Evolutionary conservation across 2,113 vertebrate species (phyloP).

Genomic region (Psophia crepitans): DNA sequence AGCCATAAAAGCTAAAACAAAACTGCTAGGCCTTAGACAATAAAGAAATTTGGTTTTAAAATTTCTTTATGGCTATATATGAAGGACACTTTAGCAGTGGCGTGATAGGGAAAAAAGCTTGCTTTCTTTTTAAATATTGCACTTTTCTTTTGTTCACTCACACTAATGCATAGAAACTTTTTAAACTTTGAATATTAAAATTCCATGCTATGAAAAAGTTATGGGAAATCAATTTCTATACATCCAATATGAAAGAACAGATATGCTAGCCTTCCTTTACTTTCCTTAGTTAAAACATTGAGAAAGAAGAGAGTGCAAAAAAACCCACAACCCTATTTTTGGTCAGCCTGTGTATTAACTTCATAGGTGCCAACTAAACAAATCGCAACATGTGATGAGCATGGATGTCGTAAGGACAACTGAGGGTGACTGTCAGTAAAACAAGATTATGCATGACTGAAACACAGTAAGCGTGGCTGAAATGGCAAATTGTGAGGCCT

Average conservation of each 20-base stretch:
- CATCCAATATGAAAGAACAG: constrained; percentile 65
- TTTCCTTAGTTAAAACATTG: constrained; percentile 54
- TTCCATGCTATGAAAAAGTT: constrained; percentile 55
- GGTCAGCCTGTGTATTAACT: constrained; percentile 63
- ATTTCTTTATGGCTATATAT: constrained; percentile 73
- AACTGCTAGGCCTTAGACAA: constrained; percentile 68
- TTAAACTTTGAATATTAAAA: constrained; percentile 62
- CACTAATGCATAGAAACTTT: constrained; percentile 77
- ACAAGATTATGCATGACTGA: constrained; percentile 50
- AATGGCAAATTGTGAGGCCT: constrained; percentile 45
- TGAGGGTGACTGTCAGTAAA: constrained; percentile 58
- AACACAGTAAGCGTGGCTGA: constrained; percentile 55
- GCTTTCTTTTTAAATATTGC: constrained; percentile 74
- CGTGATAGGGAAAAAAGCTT: constrained; percentile 49
- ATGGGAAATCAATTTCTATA: constrained; percentile 70
- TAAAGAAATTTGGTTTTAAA: constrained; percentile 73
- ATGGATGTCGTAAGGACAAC: constrained; percentile 9
- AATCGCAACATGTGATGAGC: constrained; percentile 37
- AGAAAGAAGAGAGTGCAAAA: constrained; percentile 75
- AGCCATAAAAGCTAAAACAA: constrained; percentile 55
- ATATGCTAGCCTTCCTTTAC: constrained; percentile 57
- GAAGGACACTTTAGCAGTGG: constrained; percentile 77
- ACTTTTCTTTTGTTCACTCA: constrained; percentile 79
- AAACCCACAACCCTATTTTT: constrained; percentile 58
- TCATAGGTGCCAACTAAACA: constrained; percentile 33